phyloP scores from a whole-genome alignment of 2,797 vertebrate genomes.

The Podargus strigoides region DNA sequence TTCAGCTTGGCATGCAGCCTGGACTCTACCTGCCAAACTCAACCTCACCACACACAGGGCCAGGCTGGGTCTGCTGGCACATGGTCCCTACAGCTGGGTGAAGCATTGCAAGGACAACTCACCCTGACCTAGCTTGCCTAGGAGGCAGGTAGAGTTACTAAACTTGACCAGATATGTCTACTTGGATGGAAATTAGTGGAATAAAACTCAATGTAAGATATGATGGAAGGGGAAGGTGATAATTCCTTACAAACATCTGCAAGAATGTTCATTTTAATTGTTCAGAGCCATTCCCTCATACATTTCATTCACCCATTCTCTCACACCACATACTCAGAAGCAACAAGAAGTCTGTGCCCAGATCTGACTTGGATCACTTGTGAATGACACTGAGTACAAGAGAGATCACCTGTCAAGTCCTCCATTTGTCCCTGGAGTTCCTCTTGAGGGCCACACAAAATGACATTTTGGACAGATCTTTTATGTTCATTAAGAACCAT shows the following conservation, averaged over 20 bases:
- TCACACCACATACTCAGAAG: neutral
- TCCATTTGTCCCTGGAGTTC: neutral
- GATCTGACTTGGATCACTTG: neutral
- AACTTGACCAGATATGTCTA: neutral
- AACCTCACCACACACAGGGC: neutral
- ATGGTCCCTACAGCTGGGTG: neutral
- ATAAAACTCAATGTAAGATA: neutral
- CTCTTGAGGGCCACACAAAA: neutral
- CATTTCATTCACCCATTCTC: neutral
- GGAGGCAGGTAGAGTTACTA: neutral
- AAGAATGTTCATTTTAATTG: neutral
- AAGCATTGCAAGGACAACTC: neutral
- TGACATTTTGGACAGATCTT: neutral
- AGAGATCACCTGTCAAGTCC: neutral
- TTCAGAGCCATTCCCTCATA: neutral
- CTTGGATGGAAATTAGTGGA: neutral
- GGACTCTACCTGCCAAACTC: neutral
- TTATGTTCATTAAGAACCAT: rapidly evolving
- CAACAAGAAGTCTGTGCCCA: neutral
- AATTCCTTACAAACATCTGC: neutral
- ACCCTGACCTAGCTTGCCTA: neutral
- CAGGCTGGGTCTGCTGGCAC: neutral
- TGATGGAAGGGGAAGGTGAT: neutral
- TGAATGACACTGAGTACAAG: neutral
- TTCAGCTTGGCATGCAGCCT: neutral